phyloP scores from a whole-genome alignment of 2,888 invertebrate species.

The Cosmorhoe ocellata region DNA sequence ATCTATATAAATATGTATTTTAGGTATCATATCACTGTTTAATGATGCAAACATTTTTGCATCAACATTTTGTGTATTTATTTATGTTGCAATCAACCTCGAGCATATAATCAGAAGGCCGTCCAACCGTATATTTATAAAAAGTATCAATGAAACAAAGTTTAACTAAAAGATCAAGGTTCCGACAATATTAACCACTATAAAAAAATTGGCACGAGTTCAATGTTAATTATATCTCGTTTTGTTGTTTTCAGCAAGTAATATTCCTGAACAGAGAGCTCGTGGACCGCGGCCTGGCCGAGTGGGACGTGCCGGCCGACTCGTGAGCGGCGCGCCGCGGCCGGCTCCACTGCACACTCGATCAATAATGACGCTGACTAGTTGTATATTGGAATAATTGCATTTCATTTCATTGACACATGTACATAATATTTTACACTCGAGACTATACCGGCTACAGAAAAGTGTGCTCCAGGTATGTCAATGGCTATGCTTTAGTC shows the following conservation, averaged over 20 bases:
- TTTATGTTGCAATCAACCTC: slow-evolving; percentile 23
- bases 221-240: slow-evolving; percentile 25
- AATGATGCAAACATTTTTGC: neutral
- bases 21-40: neutral
- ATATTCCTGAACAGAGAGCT: slow-evolving; percentile 94
- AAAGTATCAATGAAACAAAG: slow-evolving; percentile 32
- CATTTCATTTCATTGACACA: slow-evolving; percentile 62
- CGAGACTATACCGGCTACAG: slow-evolving; percentile 33
- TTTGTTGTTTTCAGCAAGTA: slow-evolving; percentile 84
- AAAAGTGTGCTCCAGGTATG: slow-evolving; percentile 25
- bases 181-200: slow-evolving; percentile 12
- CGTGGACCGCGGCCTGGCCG: slow-evolving; percentile 91
- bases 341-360: slow-evolving; percentile 31
- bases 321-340: slow-evolving; percentile 57
- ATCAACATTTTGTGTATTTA: neutral
- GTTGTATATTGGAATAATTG: slow-evolving; percentile 59
- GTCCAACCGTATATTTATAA: slow-evolving; percentile 25
- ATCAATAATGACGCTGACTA: slow-evolving; percentile 55
- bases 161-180: slow-evolving; percentile 34
- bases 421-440: slow-evolving; percentile 50
- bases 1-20: neutral
- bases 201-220: slow-evolving; percentile 28
- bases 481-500: slow-evolving; percentile 42
- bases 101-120: slow-evolving; percentile 23
- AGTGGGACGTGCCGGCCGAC: slow-evolving; percentile 84